Evolutionary conservation across 2,797 vertebrate species (phyloP), one percentile per base, ranked within the genome.

Genomic region (Eupleurogrammus muticus): DNA sequence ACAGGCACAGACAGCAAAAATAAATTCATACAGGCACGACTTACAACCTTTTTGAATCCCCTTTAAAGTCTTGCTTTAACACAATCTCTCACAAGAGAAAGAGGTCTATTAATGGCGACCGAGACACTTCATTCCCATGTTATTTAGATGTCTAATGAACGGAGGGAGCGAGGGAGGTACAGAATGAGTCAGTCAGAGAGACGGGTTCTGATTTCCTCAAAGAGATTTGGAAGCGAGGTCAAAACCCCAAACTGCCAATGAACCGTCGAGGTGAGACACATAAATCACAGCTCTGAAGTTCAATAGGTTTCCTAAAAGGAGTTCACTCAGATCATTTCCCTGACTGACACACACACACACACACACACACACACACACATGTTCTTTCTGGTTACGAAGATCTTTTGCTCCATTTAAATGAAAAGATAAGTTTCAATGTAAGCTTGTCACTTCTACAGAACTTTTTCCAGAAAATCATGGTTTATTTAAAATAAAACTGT

Each of bases 91-190:
- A 77, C 65, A 70, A 70, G 58, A 88, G 70, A 75, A 86, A 82
- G 53, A 35, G 64, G 64, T 42, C 24, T 57, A 68, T 73, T 71
- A 89, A 80, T 63, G 73, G 63, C 49, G 66, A 82, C 82, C 56
- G 61, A 82, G 88, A 84, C 76, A 65, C 75, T 78, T 83, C 50
- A 73, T 78, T 86, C 77, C 83, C 72, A 53, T 63, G 79, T 76
- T 69, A 72, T 66, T 59, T 65, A 60, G 73, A 67, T 38, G 44
- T 77, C 59, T 82, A 83, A 90, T 75, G 77, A 84, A 84, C 21
- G 56, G 62, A 82, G 76, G 79, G 77, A 73, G 61, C 47, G 34
- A 81, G 79, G 77, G 84, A 79, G 61, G 62, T 21, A 19, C 63
- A 71, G 60, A 55, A 13, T 9, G 49, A 81, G 83, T 42, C 35